Evolutionary conservation across 2,113 vertebrate species (phyloP).

Genomic region (Hypocryptadius cinnamomeus): DNA sequence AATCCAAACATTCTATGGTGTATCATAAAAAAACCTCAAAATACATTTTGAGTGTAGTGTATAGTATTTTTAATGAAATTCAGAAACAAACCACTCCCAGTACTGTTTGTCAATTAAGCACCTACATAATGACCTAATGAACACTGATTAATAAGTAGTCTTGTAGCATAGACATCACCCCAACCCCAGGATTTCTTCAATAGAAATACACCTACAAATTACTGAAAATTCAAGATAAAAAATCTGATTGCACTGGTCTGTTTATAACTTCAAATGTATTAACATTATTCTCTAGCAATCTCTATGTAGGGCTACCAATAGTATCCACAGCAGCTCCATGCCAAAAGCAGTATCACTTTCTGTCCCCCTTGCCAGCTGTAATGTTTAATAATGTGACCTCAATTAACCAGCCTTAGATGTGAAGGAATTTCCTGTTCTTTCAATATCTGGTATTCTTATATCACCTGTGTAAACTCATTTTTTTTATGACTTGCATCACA

Average conservation of each 20-base stretch:
- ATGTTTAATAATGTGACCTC: background rate
- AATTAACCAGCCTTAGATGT: background rate
- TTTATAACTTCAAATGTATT: background rate
- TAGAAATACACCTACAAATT: background rate
- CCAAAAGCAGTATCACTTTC: background rate
- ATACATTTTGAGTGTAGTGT: background rate
- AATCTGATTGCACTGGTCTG: background rate
- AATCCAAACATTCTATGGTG: background rate
- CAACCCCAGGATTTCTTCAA: background rate
- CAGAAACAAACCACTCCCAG: background rate
- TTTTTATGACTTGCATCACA: background rate
- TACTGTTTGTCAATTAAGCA: background rate
- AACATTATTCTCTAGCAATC: background rate
- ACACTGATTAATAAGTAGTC: background rate
- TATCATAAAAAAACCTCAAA: background rate
- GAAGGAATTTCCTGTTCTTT: background rate
- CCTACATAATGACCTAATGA: background rate
- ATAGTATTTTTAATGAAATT: background rate
- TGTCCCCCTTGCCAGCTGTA: background rate
- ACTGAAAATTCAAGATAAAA: background rate
- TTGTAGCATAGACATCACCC: background rate
- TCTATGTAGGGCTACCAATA: background rate
- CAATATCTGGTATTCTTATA: background rate
- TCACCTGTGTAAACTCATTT: background rate
- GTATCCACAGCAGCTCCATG: background rate